These are phyloP conservation scores for Haliclona indistincta DNA, from an alignment of 37 sponge, comb jelly and placozoan species.

Conservation along the genomic window DNA sequence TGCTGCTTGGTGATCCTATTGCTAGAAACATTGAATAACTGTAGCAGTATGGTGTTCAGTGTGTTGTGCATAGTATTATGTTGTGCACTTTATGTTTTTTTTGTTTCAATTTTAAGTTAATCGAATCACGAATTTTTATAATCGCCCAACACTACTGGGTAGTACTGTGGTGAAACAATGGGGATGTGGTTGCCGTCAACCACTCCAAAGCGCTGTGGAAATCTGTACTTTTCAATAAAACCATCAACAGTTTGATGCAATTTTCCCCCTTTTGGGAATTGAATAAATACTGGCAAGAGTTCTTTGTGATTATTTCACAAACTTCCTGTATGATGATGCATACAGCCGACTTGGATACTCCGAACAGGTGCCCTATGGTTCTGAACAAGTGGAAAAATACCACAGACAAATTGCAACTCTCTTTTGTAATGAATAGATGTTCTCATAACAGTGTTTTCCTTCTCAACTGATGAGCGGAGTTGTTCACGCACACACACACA, in stretches of 20 bases:
- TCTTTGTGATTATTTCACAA: constrained; percentile 32
- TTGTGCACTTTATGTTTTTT: no score
- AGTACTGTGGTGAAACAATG: constrained; percentile 18
- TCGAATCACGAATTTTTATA: no score
- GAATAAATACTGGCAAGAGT: constrained; percentile 32
- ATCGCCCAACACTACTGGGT: no score
- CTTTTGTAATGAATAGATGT: background rate
- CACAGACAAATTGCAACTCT: background rate
- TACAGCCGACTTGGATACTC: background rate
- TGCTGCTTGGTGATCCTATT: no score
- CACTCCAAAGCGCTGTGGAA: constrained; percentile 34
- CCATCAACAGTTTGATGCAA: constrained; percentile 42
- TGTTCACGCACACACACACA: background rate
- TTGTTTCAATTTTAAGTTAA: no score
- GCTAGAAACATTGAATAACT: no score
- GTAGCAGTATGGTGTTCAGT: no score
- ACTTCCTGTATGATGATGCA: background rate
- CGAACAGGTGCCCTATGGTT: background rate
- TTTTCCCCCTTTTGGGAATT: constrained; percentile 26
- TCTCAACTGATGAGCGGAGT: background rate
- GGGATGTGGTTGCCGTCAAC: constrained; percentile 44
- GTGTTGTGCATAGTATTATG: no score
- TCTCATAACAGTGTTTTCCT: background rate
- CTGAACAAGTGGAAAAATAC: background rate
- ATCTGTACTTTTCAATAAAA: constrained; percentile 21